Base-by-base conservation (phyloP, 2,113 vertebrate species). In the Oryzias javanicus region DNA sequence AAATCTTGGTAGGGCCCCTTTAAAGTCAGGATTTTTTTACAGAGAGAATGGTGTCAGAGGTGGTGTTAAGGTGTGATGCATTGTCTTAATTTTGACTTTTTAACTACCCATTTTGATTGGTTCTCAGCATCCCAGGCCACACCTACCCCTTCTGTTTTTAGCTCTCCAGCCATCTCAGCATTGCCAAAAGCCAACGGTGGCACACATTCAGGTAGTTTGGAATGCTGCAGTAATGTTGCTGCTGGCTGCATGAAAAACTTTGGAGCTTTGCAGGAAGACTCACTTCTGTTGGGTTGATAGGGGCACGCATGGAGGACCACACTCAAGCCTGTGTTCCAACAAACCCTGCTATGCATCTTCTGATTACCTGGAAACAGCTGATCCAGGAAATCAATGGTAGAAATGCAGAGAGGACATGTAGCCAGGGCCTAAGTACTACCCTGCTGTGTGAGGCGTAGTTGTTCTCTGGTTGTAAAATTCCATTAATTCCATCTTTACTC, bases 81-180 rank as follows among this genome's bases (percentile, higher is more conserved):
- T 57, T 0, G 20, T 17, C 50, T 57, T 1, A 51, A 55, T n/a
- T 57, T 40, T 2, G 47, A 3, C 22, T 50, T 60, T 52, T 40
- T 67, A 42, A 35, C 80, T 66, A 83, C 56, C 20, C 70, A 45
- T 17, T 81, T 27, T 86, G 64, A 80, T 88, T 88, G 84, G 71
- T 85, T 67, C 68, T 76, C 79, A 87, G 87, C 79, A 53, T 50
- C 76, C 0, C 73, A 67, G 78, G 47, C 59, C 64, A 70, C 67
- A 4, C 71, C 86, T 27, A 60, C 63, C 3, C 73, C 75, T 15
- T 84, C 82, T 78, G 54, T 82, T 67, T 78, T 74, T 81, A 80
- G 79, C 66, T 87, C 77, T 60, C 83, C 82, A 46, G 74, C 71
- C 66, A 74, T 80, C 60, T 60, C 81, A 57, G 54, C 42, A 4